Evolutionary conservation across 2,113 vertebrate species (phyloP), one percentile per base, ranked within the genome.

Genomic region (Spea bombifrons): DNA sequence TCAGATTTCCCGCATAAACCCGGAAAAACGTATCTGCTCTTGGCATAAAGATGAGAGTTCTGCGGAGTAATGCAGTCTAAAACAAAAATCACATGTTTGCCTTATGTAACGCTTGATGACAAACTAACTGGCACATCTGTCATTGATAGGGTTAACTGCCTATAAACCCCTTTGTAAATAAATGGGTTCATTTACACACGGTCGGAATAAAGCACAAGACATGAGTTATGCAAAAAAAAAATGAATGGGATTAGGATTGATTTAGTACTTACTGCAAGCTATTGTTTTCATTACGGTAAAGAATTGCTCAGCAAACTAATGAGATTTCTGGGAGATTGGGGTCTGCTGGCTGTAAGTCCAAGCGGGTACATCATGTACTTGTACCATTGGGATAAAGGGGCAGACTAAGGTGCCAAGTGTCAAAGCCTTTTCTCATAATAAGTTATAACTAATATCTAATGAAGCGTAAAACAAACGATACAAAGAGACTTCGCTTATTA

Each of bases 211-310:
- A 73, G 16, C 61, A 49, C 12, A 65, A 74, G 63, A 74, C 8
- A 6, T 50, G 78, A 80, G 71, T 74, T 80, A 80, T 80, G 78
- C 71, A 80, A 74, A 80, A 76, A 72, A 70, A 69, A 80, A 79
- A 73, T 74, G 71, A 74, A 68, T 74, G 64, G 71, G 71, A 80
- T 80, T 80, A 80, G 78, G 64, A 80, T 73, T 80, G 78, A 80
- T 80, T 80, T 80, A 80, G 78, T 73, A 74, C 71, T 80, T 80
- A 80, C 78, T 80, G 78, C 78, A 80, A 80, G 78, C 78, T 80
- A 80, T 80, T 80, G 78, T 80, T 80, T 80, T 80, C 78, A 80
- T 80, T 80, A 80, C 78, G 78, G 78, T 80, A 80, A 80, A 80
- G 65, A 71, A 80, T 80, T 61, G 78, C 71, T 80, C 53, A 68